A percentile compares a stretch with the other conserved stretches of the same genome.
Evolutionary conservation across 2,113 vertebrate genomes (phyloP).

Genomic region (Brachyhypopomus occidentalis): DNA sequence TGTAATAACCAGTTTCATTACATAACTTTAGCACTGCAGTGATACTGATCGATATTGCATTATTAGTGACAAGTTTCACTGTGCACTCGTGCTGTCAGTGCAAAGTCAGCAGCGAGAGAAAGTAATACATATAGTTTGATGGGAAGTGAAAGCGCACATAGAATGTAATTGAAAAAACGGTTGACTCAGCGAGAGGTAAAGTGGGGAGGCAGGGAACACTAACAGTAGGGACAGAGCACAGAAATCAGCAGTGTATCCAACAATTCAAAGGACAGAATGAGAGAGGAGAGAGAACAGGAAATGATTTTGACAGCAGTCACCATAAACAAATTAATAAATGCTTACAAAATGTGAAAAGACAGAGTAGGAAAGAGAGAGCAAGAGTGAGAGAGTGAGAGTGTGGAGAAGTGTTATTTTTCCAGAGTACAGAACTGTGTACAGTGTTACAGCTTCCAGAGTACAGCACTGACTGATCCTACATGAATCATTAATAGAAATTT

Average conservation of each 20-base stretch:
- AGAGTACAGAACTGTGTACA: slow-evolving; percentile 18
- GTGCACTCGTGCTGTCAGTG: slow-evolving; percentile 10
- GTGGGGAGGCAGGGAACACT: not conserved
- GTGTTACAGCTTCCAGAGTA: slow-evolving; percentile 8
- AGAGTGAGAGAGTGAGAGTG: not conserved
- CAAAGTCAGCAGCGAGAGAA: slow-evolving; percentile 13
- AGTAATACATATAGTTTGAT: slow-evolving; percentile 14
- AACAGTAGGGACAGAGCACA: not conserved
- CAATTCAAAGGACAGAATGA: not conserved
- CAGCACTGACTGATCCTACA: slow-evolving; percentile 15
- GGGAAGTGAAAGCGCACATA: slow-evolving; percentile 19
- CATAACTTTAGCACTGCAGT: slow-evolving; percentile 56
- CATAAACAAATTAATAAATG: too few relatives aligned
- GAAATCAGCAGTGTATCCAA: not conserved
- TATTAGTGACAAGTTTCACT: slow-evolving; percentile 18
- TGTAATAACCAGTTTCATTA: slow-evolving; percentile 9
- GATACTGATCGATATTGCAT: slow-evolving; percentile 51
- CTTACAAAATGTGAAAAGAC: not conserved
- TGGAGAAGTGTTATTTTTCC: not conserved
- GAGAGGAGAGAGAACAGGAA: not conserved
- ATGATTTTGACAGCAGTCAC: not conserved
- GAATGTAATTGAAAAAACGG: slow-evolving; percentile 18
- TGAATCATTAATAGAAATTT: slow-evolving; percentile 35
- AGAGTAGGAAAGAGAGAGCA: not conserved
- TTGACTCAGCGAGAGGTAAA: slow-evolving; percentile 43